Conservation (phyloP, 1,140 invertebrate species). For the Paralvinella palmiformis region DNA sequence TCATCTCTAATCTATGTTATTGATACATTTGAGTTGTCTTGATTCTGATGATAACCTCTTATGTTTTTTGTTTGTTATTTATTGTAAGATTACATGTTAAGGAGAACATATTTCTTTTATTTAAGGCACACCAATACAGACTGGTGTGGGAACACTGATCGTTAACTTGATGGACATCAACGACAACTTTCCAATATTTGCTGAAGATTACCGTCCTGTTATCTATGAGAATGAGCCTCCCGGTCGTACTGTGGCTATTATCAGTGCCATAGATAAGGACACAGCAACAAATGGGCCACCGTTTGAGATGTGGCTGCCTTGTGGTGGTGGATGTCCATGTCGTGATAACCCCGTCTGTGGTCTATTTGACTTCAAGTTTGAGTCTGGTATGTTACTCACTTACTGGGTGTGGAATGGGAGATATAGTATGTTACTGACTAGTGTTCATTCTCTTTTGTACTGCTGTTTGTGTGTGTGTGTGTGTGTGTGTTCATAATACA, state of each 20-base stretch:
- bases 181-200: slow-evolving; percentile 78
- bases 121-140: slow-evolving; percentile 68
- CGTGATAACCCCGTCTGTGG: slow-evolving; percentile 15
- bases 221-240: background rate
- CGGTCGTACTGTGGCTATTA: slow-evolving; percentile 61
- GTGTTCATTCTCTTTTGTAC: too few relatives aligned
- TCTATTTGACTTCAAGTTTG: slow-evolving; percentile 19
- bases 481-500: too few relatives aligned
- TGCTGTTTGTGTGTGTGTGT: too few relatives aligned
- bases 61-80: too few relatives aligned
- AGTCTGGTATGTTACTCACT: slow-evolving; percentile 10
- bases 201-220: background rate
- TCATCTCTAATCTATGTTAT: too few relatives aligned
- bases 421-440: too few relatives aligned
- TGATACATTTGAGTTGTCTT: too few relatives aligned
- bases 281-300: slow-evolving; percentile 71
- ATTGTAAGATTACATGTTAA: too few relatives aligned
- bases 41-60: too few relatives aligned
- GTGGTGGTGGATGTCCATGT: slow-evolving; percentile 13
- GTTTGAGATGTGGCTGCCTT: slow-evolving; percentile 68
- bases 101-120: background rate
- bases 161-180: slow-evolving; percentile 95
- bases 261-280: slow-evolving; percentile 77
- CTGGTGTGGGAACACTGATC: slow-evolving; percentile 88
- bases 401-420: too few relatives aligned